phyloP scores from a whole-genome alignment of 2,113 vertebrate genomes.

The Serilophus lunatus region DNA sequence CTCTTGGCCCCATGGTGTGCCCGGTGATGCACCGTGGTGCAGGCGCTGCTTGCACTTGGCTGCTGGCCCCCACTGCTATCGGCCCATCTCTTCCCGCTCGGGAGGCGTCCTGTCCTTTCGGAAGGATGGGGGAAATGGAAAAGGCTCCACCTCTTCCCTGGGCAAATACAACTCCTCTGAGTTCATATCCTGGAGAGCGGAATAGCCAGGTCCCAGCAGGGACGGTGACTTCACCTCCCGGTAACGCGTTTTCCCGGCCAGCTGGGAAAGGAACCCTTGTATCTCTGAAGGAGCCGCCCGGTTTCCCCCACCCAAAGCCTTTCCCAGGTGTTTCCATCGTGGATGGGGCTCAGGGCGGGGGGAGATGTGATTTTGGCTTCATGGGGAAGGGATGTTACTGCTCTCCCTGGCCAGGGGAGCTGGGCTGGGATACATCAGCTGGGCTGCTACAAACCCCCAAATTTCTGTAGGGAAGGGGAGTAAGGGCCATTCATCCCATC shows the following conservation, averaged over 20 bases:
- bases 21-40: rapidly evolving
- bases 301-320: background rate
- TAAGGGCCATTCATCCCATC: rapidly evolving
- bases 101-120: conserved; percentile 67
- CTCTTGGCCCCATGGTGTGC: background rate
- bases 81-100: conserved; percentile 42
- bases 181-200: conserved; percentile 62
- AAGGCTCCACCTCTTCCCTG: conserved; percentile 69
- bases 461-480: background rate
- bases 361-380: background rate
- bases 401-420: background rate
- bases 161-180: conserved; percentile 65
- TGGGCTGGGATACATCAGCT: background rate
- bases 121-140: conserved; percentile 71
- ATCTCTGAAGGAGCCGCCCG: conserved; percentile 23
- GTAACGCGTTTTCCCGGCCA: conserved; percentile 48
- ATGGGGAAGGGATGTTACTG: background rate
- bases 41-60: background rate
- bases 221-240: conserved; percentile 64
- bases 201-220: conserved; percentile 63
- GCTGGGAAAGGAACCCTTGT: conserved; percentile 54
- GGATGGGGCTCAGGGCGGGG: background rate
- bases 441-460: background rate
- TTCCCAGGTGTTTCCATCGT: conserved; percentile 26
- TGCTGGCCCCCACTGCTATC: background rate